A percentile compares a stretch with the other conserved stretches of the same genome.
These are phyloP conservation scores for Clarias pachynema DNA, from an alignment of 2,797 vertebrate species.

Conservation along the genomic window DNA sequence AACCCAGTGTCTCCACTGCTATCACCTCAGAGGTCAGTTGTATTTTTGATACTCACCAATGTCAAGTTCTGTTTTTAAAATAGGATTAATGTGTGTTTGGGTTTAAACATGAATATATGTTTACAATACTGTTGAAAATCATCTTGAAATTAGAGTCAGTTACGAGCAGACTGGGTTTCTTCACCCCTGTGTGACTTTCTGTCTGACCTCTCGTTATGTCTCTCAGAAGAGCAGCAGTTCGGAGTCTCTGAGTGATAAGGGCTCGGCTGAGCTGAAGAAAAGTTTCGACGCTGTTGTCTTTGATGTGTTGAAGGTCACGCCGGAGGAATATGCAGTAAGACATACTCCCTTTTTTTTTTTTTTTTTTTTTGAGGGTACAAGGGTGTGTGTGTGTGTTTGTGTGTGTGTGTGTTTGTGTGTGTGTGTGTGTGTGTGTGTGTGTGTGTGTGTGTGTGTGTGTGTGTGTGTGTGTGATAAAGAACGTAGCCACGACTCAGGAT, in stretches of 20 bases:
- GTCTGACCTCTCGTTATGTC: constrained; percentile 22
- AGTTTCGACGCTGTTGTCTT: constrained; percentile 99
- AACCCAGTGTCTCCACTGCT: constrained; percentile 79
- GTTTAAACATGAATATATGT: not conserved
- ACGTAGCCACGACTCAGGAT: not conserved
- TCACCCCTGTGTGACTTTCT: not conserved
- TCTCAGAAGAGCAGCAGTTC: constrained; percentile 95
- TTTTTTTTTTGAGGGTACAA: not conserved
- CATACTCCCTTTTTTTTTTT: not conserved
- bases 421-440: too few relatives aligned
- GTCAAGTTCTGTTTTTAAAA: not conserved
- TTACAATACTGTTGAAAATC: not conserved
- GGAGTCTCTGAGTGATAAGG: constrained; percentile 94
- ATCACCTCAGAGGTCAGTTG: constrained; percentile 89
- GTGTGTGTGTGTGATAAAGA: too few relatives aligned
- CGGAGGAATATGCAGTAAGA: constrained; percentile 98
- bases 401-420: too few relatives aligned
- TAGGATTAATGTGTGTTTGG: not conserved
- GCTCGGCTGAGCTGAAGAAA: constrained; percentile 92
- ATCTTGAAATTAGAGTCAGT: not conserved
- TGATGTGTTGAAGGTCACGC: constrained; percentile 95
- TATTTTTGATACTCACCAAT: not conserved
- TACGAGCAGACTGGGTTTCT: not conserved
- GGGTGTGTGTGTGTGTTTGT: not conserved
- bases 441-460: too few relatives aligned